These are phyloP conservation scores for Calliopum simillimum DNA, from an alignment of 2,888 invertebrate genomes.

Conservation along the genomic window DNA sequence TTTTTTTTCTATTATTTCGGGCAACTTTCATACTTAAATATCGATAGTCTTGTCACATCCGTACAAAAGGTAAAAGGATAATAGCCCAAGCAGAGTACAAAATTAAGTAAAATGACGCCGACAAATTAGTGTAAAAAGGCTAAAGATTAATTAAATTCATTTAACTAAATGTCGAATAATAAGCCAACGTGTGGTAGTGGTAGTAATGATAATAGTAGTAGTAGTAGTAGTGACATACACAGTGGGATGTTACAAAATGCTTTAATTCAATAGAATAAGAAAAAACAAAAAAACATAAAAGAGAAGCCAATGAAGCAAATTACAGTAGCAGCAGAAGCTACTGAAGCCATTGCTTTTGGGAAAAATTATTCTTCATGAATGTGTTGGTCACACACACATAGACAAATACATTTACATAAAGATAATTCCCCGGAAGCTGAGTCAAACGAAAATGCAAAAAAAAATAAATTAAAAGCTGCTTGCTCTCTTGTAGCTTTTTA, in stretches of 20 bases:
- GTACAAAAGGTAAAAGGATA: too few species aligned
- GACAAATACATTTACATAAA: background rate
- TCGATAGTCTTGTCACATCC: slow-evolving; percentile 6
- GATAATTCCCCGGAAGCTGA: background rate
- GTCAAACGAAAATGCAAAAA: background rate
- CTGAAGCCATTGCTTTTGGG: background rate
- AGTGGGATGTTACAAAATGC: too few species aligned
- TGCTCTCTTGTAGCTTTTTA: too few species aligned
- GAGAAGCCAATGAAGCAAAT: background rate
- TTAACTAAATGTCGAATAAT: slow-evolving; percentile 50
- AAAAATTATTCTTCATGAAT: slow-evolving; percentile 18
- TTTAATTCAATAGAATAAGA: too few species aligned
- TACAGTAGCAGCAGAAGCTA: background rate
- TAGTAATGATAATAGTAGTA: slow-evolving; percentile 29
- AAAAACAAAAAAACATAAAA: too few species aligned
- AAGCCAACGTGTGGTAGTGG: slow-evolving; percentile 16
- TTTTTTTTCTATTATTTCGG: too few species aligned
- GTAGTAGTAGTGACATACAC: background rate
- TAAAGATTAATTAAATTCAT: slow-evolving; percentile 52
- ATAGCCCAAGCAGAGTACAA: too few species aligned
- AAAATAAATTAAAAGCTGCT: background rate
- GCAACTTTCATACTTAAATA: too few species aligned
- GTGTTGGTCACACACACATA: background rate
- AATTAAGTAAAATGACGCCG: background rate
- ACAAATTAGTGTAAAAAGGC: slow-evolving; percentile 29